Evolutionary conservation across 1,140 invertebrate species (phyloP).

Genomic region (Grapholita molesta): DNA sequence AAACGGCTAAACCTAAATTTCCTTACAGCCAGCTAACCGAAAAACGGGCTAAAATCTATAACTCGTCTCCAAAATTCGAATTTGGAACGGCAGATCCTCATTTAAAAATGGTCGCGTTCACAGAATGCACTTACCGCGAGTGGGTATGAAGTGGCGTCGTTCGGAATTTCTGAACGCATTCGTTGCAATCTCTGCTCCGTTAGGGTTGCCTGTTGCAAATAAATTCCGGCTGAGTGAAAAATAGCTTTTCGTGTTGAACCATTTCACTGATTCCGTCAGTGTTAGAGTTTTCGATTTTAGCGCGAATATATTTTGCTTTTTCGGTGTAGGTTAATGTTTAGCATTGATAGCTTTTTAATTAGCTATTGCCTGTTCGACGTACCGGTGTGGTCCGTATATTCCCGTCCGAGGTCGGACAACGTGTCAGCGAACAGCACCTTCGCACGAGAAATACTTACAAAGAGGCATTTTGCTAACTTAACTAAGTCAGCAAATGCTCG

Average conservation of each 20-base stretch:
- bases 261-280: not conserved
- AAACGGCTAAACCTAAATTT: too few species aligned
- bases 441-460: too few species aligned
- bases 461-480: too few species aligned
- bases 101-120: constrained; percentile 24
- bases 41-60: not conserved
- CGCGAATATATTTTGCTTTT: too few species aligned
- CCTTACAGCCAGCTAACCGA: not conserved
- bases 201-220: constrained; percentile 6
- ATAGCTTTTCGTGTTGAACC: not conserved
- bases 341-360: too few species aligned
- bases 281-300: not conserved
- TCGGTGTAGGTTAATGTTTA: too few species aligned
- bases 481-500: too few species aligned
- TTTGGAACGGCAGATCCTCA: constrained; percentile 21
- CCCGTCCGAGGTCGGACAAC: too few species aligned
- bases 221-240: not conserved
- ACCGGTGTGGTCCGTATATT: too few species aligned
- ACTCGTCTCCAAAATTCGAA: constrained; percentile 6
- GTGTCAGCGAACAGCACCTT: too few species aligned
- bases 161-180: constrained; percentile 45
- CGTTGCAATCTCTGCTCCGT: constrained; percentile 43
- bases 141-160: constrained; percentile 31
- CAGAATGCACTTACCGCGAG: constrained; percentile 44
- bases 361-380: too few species aligned